Evolutionary conservation across 2,888 invertebrate genomes (phyloP), one percentile per base, ranked within the genome.

Genomic region (Campopleginae sp.): DNA sequence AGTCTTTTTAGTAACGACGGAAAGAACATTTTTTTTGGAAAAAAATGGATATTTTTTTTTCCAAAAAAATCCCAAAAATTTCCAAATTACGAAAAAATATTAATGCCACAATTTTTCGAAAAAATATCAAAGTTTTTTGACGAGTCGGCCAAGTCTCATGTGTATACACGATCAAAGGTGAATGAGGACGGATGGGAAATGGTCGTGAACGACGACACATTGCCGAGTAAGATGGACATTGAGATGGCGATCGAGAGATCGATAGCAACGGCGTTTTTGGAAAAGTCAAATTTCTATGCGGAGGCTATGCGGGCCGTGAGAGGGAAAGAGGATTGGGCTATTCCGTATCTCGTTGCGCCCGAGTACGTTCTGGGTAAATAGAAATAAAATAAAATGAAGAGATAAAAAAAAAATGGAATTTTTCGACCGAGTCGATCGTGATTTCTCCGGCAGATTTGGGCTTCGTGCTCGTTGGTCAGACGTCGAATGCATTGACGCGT

Each of bases 191-290:
- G 89, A 27, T 94, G 94, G 94, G 90, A 88, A 3, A 84, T 94
- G 17, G 88, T 94, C 33, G 85, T 88, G 0, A 85, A 86, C 54
- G 89, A 95, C 94, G 95, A 95, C 82, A 91, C 88, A 2, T 94
- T 93, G 89, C 96, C 96, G 8, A 94, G 94, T 8, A 87, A 89
- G n/a, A 94, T 95, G 92, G 96, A 96, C 86, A 95, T 96, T 77
- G 95, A 95, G 79, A 93, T 96, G 91, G 95, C 95, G 1, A 94
- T 95, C 86, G 96, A 96, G 91, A 94, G 95, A 88, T 91, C 94
- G 86, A 89, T 95, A 71, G 94, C 95, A 1, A 94, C 93, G 76
- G 92, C 94, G 54, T 94, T 95, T 87, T 93, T 96, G 17, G 92
- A 92, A 84, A 87, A 91, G 0, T 94, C 94, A 76, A 94, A 94